Conservation (phyloP, 2,888 invertebrate species). For the Diarsia mendica region DNA sequence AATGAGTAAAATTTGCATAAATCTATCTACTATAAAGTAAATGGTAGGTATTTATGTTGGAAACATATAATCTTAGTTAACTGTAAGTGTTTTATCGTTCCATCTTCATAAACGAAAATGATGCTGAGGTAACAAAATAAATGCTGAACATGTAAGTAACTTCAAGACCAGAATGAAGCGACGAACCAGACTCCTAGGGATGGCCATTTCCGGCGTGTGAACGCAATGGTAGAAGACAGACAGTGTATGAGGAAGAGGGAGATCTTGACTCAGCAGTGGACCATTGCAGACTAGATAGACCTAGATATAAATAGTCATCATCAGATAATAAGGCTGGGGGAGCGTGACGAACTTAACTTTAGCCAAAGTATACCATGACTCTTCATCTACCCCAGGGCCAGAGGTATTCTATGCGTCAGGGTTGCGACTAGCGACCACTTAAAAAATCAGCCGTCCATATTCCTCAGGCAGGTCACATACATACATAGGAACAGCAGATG, state of each 20-base stretch:
- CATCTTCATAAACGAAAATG: neutral
- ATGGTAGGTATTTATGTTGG: constrained; percentile 19
- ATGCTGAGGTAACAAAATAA: neutral
- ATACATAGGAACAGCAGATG: constrained; percentile 45
- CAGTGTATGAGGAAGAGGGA: neutral
- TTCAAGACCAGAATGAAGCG: neutral
- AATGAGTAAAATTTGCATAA: constrained; percentile 17
- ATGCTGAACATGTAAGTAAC: neutral
- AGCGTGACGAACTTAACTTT: neutral
- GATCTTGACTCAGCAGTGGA: neutral
- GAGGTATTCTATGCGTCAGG: neutral
- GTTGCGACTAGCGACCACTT: neutral
- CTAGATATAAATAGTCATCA: neutral
- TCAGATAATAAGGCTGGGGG: neutral
- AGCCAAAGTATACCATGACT: neutral
- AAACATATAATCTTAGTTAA: neutral
- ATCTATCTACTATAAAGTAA: constrained; percentile 18
- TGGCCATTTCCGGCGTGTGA: too few species aligned
- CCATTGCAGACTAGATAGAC: neutral
- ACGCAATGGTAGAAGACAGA: neutral
- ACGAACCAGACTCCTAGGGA: neutral
- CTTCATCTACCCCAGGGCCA: neutral
- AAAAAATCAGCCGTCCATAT: constrained; percentile 6
- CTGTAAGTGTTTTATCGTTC: constrained; percentile 10
- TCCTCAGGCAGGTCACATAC: constrained; percentile 23